Conservation (phyloP, 53 echinoderm and acorn worm genomes). For the Holothuria leucospilota region DNA sequence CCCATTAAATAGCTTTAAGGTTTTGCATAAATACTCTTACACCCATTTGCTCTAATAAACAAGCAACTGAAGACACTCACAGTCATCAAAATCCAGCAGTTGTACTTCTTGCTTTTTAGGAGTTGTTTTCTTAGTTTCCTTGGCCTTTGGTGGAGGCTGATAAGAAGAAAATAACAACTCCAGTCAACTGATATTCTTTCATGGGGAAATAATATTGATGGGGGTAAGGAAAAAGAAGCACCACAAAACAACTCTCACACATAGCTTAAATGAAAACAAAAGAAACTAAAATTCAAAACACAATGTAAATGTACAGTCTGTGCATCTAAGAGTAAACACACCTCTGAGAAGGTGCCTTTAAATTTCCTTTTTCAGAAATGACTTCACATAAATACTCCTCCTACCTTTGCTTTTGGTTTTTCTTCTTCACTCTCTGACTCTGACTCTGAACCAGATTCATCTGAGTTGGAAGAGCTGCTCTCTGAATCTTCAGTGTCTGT, state of each 20-base stretch:
- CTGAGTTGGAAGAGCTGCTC: neutral
- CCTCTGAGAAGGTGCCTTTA: neutral
- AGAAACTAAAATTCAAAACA: no score
- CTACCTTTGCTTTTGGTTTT: conserved; percentile 23
- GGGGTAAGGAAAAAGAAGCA: no score
- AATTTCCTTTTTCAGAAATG: neutral
- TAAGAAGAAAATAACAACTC: neutral
- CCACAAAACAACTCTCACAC: no score
- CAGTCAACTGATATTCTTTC: neutral
- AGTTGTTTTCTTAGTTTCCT: conserved; percentile 58
- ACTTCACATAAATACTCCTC: neutral
- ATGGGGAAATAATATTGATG: no score
- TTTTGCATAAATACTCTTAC: no score
- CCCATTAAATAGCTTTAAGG: no score
- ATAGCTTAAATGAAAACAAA: no score
- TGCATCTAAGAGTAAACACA: no score
- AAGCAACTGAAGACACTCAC: conserved; percentile 66
- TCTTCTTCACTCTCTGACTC: conserved; percentile 15
- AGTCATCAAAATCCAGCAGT: conserved; percentile 93
- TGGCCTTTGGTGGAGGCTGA: conserved; percentile 60
- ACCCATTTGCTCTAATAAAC: neutral
- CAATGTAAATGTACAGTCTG: no score
- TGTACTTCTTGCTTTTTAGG: conserved; percentile 74
- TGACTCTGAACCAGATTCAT: conserved; percentile 21
- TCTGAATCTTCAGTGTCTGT: conserved; percentile 25